These are phyloP conservation scores for Gymnothorax javanicus DNA, from an alignment of 2,797 vertebrate species.

Conservation along the genomic window DNA sequence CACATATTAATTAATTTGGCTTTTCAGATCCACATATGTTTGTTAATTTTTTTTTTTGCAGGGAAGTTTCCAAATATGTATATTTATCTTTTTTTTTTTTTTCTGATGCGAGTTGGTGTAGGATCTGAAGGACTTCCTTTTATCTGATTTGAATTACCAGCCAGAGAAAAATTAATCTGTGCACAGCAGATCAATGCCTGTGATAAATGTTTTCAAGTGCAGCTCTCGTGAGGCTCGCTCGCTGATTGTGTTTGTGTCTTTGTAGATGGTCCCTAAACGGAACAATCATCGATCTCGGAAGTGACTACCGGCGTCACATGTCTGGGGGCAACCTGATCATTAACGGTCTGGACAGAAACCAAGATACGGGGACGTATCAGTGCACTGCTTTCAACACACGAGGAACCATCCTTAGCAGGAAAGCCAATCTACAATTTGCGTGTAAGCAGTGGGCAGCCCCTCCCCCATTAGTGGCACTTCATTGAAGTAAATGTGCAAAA, in stretches of 20 bases:
- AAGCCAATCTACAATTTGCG: constrained; percentile 81
- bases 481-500: constrained; percentile 7
- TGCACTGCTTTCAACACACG: constrained; percentile 75
- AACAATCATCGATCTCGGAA: constrained; percentile 78
- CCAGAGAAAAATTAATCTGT: constrained; percentile 52
- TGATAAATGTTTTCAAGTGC: constrained; percentile 63
- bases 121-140: not conserved
- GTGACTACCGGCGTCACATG: constrained; percentile 79
- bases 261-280: constrained; percentile 88
- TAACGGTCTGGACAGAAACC: constrained; percentile 76
- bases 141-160: constrained; percentile 42
- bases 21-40: not conserved
- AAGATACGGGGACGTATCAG: constrained; percentile 81
- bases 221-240: constrained; percentile 58
- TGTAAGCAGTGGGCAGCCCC: constrained; percentile 71
- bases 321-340: constrained; percentile 82
- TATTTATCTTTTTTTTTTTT: not conserved
- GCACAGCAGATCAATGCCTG: constrained; percentile 64
- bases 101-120: too few species aligned
- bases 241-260: constrained; percentile 83
- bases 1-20: not conserved
- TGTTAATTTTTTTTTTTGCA: not conserved
- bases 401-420: constrained; percentile 79
- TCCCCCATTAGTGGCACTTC: not conserved
- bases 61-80: not conserved